Evolutionary conservation across 2,888 invertebrate genomes (phyloP), one percentile per base, ranked within the genome.

Genomic region (Dysmachus trigonus): DNA sequence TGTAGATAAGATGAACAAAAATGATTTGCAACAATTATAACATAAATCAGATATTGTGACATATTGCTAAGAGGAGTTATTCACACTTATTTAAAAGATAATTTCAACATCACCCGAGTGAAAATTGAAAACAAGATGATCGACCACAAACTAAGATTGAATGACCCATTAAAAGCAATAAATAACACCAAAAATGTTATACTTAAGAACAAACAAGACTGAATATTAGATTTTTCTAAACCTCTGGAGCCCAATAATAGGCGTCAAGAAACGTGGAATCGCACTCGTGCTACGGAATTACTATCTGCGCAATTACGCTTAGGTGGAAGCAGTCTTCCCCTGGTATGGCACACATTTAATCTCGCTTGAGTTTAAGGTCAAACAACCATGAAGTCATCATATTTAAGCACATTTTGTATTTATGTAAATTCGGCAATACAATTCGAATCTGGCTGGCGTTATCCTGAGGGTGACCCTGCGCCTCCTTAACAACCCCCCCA

Each of bases 311-410:
- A 62, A 41, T 81, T 81, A 8, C 51, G 31, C 33, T 5, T 51
- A 53, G 53, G 53, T 27, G 10, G 51, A 79, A 30, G 22, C 47
- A 62, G 22, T 31, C 30, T 30, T 30, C n/a, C 31, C 51, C 18
- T 27, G 22, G 41, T 51, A 53, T 53, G 31, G 79, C 81, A 82
- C 81, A 82, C 33, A 33, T 30, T 22, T 79, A 62, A 62, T 62
- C 62, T 62, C 10, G 30, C 41, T 53, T 51, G 53, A 62, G 22
- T 18, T 62, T 82, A 82, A 82, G 81, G 81, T 35, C 62, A 62
- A 62, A 27, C 81, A 82, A 82, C 62, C 81, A 62, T 82, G 81
- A 76, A 85, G 33, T 83, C 72, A 83, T 83, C 62, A 27, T 62
- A 10, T 72, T 13, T 31, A 15, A 27, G 10, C 13, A 13, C 13